Evolutionary conservation across 2,797 vertebrate genomes (phyloP).

Genomic region (Spondyliosoma cantharus): DNA sequence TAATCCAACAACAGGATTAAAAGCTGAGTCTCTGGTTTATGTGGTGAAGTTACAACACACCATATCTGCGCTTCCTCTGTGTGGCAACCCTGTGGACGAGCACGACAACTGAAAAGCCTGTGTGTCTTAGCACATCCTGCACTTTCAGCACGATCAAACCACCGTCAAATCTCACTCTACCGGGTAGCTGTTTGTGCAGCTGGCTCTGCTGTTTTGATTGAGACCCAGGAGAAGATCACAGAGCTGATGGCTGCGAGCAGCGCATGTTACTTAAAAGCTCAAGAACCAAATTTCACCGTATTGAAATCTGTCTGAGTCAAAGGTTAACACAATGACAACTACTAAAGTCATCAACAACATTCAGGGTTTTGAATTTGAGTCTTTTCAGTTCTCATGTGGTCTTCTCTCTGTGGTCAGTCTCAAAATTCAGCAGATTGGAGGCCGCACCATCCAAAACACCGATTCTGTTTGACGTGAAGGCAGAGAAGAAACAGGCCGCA

Average conservation of each 20-base stretch:
- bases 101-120: conserved; percentile 62
- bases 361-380: conserved; percentile 22
- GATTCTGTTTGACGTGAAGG: conserved; percentile 62
- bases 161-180: conserved; percentile 70
- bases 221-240: conserved; percentile 71
- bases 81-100: conserved; percentile 59
- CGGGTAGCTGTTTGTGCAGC: conserved; percentile 76
- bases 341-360: neutral
- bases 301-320: conserved; percentile 21
- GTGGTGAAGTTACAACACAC: conserved; percentile 71
- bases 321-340: conserved; percentile 40
- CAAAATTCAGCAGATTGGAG: conserved; percentile 62
- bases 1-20: conserved; percentile 67
- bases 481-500: conserved; percentile 59
- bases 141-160: conserved; percentile 67
- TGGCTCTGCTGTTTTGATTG: conserved; percentile 77
- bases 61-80: conserved; percentile 68
- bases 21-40: conserved; percentile 69
- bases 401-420: conserved; percentile 41
- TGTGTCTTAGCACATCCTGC: conserved; percentile 73
- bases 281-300: conserved; percentile 34
- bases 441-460: conserved; percentile 57
- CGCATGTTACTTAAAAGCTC: conserved; percentile 20
- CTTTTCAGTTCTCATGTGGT: conserved; percentile 49
- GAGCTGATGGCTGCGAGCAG: conserved; percentile 53